Percentiles rank a stretch among this genome's conserved stretches.
These are phyloP conservation scores for Drosophila mimetica DNA, from an alignment of 2,888 invertebrate genomes.

Conservation along the genomic window DNA sequence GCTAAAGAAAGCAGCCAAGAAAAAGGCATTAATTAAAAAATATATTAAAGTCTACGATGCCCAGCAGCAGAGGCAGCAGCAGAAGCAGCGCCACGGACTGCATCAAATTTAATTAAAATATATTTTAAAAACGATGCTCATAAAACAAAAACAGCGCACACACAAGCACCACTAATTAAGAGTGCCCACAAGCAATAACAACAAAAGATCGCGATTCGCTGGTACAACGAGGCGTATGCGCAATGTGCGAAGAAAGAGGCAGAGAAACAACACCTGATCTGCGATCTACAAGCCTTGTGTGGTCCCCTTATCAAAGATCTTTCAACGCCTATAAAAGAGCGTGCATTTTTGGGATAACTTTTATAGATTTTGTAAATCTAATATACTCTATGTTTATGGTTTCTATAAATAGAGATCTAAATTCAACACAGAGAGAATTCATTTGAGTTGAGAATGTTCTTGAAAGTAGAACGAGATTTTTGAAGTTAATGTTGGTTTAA, in stretches of 20 bases:
- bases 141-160: conserved; percentile 32
- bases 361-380: too few species aligned
- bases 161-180: conserved; percentile 7
- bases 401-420: too few species aligned
- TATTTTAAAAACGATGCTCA: conserved; percentile 40
- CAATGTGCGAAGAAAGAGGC: conserved; percentile 18
- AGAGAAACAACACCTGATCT: conserved; percentile 25
- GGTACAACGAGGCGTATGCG: conserved; percentile 34
- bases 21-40: conserved; percentile 76
- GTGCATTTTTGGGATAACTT: too few species aligned
- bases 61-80: conserved; percentile 5
- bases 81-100: conserved; percentile 15
- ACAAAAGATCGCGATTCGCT: conserved; percentile 26
- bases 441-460: too few species aligned
- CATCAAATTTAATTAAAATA: conserved; percentile 49
- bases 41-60: conserved; percentile 56
- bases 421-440: too few species aligned
- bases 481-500: too few species aligned
- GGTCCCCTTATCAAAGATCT: conserved; percentile 2
- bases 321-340: not conserved
- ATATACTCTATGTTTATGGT: too few species aligned
- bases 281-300: not conserved
- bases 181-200: not conserved
- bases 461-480: too few species aligned
- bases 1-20: conserved; percentile 51